Conservation (phyloP, 2,797 vertebrate species). For the Podarcis siculus region DNA sequence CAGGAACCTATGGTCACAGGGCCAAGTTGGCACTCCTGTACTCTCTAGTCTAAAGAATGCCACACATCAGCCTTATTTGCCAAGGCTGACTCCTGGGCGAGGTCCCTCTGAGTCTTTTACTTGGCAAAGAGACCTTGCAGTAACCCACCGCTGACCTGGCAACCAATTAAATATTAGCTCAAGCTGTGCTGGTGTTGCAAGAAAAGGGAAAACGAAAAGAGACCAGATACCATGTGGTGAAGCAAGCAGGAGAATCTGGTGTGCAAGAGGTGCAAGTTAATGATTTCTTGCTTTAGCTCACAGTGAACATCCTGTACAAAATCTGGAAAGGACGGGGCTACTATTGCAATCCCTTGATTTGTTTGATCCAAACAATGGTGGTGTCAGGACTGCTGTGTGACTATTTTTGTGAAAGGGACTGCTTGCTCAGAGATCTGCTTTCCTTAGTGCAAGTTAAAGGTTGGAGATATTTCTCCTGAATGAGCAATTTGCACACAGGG, state of each 20-base stretch:
- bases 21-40: too few relatives aligned
- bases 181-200: slow-evolving; percentile 28
- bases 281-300: not conserved
- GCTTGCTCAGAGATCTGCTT: not conserved
- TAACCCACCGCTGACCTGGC: not conserved
- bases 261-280: not conserved
- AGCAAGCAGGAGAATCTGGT: not conserved
- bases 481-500: not conserved
- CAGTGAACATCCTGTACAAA: not conserved
- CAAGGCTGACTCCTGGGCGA: not conserved
- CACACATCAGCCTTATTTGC: not conserved
- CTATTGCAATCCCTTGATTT: not conserved
- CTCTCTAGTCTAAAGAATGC: too few relatives aligned
- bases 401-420: not conserved
- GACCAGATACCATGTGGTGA: not conserved
- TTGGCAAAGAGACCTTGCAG: not conserved
- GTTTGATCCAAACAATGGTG: not conserved
- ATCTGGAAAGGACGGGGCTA: not conserved
- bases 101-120: not conserved
- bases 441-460: not conserved
- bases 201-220: not conserved
- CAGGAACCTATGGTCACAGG: too few relatives aligned
- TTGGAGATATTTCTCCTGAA: not conserved
- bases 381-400: not conserved
- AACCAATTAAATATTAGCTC: slow-evolving; percentile 32